phyloP scores from a whole-genome alignment of 2,113 vertebrate species.

The Bos indicus region DNA sequence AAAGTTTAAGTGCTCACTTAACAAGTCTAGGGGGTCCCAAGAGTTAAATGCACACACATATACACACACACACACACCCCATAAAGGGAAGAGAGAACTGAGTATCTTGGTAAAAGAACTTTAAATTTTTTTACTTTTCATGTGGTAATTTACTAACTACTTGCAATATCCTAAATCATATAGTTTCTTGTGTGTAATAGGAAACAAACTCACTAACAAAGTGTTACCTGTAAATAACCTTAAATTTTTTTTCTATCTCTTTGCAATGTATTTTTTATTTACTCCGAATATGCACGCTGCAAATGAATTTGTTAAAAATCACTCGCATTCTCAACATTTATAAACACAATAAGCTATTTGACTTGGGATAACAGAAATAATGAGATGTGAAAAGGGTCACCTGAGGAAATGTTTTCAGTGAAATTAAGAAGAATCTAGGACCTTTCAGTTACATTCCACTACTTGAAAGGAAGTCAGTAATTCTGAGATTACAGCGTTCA shows the following conservation, averaged over 20 bases:
- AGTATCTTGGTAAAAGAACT: neutral
- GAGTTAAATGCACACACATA: neutral
- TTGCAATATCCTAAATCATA: neutral
- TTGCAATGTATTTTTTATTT: neutral
- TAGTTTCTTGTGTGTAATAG: neutral
- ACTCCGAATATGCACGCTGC: neutral
- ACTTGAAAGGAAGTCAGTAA: constrained; percentile 54
- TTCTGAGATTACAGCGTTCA: constrained; percentile 57
- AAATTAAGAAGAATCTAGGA: neutral
- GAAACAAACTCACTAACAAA: neutral
- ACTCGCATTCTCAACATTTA: neutral
- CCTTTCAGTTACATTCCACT: neutral
- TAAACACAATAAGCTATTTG: neutral
- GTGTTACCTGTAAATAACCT: neutral
- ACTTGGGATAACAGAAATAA: neutral
- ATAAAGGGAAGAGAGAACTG: neutral
- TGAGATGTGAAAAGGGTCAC: neutral
- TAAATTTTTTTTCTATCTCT: neutral
- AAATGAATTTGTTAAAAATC: neutral
- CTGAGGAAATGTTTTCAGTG: neutral
- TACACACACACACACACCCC: neutral
- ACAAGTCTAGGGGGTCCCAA: neutral
- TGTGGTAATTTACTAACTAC: neutral
- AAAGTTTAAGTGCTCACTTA: neutral
- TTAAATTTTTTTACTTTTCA: neutral